Percentiles rank a stretch among this genome's conserved stretches.
Evolutionary conservation across 37 sponge, comb jelly and placozoan species (phyloP).

Genomic region (Axinella damicornis): DNA sequence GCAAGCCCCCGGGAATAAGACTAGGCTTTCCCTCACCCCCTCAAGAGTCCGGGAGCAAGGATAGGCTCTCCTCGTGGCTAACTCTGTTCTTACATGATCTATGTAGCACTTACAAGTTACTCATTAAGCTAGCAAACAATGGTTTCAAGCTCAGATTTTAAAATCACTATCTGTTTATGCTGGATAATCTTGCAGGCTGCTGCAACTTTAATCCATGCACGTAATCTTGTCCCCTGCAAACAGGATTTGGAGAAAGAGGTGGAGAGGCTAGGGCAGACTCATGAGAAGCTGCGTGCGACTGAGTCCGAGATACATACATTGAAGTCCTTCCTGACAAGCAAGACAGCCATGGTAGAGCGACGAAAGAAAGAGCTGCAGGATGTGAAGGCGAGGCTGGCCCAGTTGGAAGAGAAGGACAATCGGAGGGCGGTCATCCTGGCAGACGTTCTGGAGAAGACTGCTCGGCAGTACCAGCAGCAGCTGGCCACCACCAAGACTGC

Average conservation of each 20-base stretch:
- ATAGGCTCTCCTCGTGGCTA: too few species aligned
- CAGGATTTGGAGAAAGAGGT: constrained; percentile 87
- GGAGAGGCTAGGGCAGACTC: constrained; percentile 42
- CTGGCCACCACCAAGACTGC: not conserved
- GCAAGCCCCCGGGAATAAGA: too few species aligned
- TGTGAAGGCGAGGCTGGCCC: constrained; percentile 31
- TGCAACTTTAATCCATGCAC: too few species aligned
- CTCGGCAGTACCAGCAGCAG: constrained; percentile 73
- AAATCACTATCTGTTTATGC: too few species aligned
- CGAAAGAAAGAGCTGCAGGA: constrained; percentile 75
- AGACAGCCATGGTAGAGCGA: constrained; percentile 83
- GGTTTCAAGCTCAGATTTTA: too few species aligned
- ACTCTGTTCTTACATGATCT: too few species aligned
- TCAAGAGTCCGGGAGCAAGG: too few species aligned
- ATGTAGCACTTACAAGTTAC: too few species aligned
- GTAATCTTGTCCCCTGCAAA: too few species aligned
- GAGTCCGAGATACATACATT: constrained; percentile 81
- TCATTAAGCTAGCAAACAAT: too few species aligned
- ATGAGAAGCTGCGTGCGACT: constrained; percentile 70
- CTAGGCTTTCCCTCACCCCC: too few species aligned
- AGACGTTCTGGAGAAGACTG: constrained; percentile 89
- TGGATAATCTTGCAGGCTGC: too few species aligned
- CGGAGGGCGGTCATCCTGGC: constrained; percentile 84
- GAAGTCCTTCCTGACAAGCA: constrained; percentile 78
- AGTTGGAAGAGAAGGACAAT: constrained; percentile 76